These are phyloP conservation scores for Mobula hypostoma DNA, from an alignment of 2,113 vertebrate species.

Conservation along the genomic window DNA sequence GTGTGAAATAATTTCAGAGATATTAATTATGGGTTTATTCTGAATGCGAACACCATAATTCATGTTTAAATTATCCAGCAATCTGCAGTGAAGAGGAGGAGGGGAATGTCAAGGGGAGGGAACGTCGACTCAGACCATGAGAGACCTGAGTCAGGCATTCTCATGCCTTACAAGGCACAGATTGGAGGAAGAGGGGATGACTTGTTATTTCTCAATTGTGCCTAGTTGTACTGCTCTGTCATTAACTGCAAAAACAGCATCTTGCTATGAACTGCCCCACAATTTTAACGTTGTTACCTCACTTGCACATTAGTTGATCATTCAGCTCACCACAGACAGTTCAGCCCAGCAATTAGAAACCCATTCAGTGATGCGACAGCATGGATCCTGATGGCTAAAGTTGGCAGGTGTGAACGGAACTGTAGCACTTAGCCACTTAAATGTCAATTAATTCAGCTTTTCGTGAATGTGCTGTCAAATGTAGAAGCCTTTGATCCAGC, in stretches of 20 bases:
- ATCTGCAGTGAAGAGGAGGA: background rate
- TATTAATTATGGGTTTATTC: background rate
- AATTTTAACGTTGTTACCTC: too few species aligned
- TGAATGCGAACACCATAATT: background rate
- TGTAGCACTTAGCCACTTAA: too few species aligned
- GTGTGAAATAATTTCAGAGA: background rate
- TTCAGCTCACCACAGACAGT: background rate
- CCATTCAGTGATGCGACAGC: background rate
- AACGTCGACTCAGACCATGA: too few species aligned
- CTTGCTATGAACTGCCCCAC: background rate
- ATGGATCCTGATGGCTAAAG: too few species aligned
- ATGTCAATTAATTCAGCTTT: too few species aligned
- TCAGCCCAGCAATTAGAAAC: background rate
- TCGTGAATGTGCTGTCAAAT: too few species aligned
- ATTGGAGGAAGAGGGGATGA: background rate
- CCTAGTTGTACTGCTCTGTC: background rate
- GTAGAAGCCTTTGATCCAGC: too few species aligned
- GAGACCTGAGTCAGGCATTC: too few species aligned
- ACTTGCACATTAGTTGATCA: background rate
- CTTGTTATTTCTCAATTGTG: background rate
- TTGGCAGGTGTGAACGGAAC: too few species aligned
- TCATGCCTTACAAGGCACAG: too few species aligned
- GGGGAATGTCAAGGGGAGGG: too few species aligned
- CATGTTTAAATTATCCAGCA: background rate
- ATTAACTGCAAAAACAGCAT: background rate